phyloP scores from a whole-genome alignment of 2,888 invertebrate species.

The Eristalinus sepulchralis region DNA sequence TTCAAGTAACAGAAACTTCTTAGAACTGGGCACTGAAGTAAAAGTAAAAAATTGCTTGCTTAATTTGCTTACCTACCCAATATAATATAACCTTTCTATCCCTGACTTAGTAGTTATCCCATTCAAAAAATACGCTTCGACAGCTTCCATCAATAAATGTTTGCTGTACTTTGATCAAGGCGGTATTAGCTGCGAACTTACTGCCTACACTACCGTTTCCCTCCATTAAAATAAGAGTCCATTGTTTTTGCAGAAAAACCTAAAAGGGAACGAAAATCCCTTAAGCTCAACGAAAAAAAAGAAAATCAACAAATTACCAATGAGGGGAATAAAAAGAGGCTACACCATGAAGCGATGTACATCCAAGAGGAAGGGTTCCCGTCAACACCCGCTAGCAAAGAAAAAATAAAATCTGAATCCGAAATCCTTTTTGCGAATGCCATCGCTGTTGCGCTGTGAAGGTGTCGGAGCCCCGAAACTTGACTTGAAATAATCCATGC shows the following conservation, averaged over 20 bases:
- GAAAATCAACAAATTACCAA: neutral
- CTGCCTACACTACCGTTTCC: neutral
- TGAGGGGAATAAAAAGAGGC: neutral
- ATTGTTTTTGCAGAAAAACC: neutral
- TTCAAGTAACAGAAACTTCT: too few species aligned
- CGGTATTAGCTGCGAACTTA: neutral
- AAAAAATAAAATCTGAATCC: conserved; percentile 7
- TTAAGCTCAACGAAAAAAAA: neutral
- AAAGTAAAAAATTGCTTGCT: too few species aligned
- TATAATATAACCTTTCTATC: too few species aligned
- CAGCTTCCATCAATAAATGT: neutral
- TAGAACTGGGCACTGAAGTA: too few species aligned
- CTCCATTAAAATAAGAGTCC: neutral
- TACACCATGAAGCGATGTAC: neutral
- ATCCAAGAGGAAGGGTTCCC: neutral
- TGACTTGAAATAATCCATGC: conserved; percentile 62
- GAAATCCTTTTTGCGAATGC: conserved; percentile 22
- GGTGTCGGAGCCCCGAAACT: conserved; percentile 42
- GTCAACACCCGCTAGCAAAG: conserved; percentile 10
- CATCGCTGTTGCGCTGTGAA: conserved; percentile 20
- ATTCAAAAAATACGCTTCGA: neutral
- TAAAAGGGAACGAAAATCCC: neutral
- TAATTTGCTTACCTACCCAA: too few species aligned
- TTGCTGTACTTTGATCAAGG: neutral
- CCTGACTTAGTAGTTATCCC: neutral